Evolutionary conservation across 2,888 invertebrate species (phyloP).

Genomic region (Tenodera sinensis): DNA sequence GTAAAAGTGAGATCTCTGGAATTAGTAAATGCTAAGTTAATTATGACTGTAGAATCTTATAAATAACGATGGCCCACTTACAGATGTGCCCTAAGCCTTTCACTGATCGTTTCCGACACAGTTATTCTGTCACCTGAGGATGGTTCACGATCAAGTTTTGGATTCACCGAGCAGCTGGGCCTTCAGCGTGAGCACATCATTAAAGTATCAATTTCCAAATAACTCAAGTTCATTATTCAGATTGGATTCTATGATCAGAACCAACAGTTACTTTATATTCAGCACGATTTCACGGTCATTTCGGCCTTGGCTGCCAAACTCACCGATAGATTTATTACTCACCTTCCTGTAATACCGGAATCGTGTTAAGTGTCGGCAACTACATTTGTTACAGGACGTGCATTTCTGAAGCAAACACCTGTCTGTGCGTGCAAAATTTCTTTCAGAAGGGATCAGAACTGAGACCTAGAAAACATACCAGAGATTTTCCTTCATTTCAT

Average conservation of each 20-base stretch:
- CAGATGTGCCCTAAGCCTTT: no score
- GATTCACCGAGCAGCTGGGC: not conserved
- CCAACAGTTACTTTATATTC: not conserved
- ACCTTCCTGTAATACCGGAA: not conserved
- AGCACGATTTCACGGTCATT: not conserved
- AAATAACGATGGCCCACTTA: no score
- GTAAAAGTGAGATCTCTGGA: no score
- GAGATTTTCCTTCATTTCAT: no score
- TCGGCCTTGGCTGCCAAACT: not conserved
- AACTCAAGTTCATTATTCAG: not conserved
- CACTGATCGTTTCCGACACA: no score
- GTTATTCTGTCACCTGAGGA: no score
- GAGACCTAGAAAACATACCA: not conserved
- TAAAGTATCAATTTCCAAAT: not conserved
- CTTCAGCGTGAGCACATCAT: not conserved
- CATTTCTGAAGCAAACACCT: not conserved
- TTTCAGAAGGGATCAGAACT: not conserved
- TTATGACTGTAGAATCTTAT: no score
- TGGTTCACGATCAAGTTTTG: no score
- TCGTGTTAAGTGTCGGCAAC: not conserved
- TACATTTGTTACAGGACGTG: not conserved
- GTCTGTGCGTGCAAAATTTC: not conserved
- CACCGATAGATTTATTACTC: not conserved
- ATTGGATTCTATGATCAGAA: not conserved
- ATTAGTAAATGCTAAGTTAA: no score